Evolutionary conservation across 2,113 vertebrate genomes (phyloP), one percentile per base, ranked within the genome.

Genomic region (Noturus placidus): DNA sequence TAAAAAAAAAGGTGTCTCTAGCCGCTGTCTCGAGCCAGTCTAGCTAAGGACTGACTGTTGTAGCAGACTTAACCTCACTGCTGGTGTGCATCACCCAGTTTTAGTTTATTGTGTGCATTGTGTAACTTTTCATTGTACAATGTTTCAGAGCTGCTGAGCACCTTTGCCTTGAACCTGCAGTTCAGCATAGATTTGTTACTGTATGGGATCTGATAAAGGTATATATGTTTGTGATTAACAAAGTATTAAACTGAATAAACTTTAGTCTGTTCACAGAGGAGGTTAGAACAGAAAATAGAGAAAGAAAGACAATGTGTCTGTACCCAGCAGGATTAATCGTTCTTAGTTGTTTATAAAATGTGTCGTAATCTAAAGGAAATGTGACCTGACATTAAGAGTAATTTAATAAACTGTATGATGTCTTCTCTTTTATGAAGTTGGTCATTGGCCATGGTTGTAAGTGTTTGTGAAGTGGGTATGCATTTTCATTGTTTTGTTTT

Each of bases 1-100:
- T 97, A 92, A 93, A 93, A 92, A 93, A 93, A 94, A 94, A 89
- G 94, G 94, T 94, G 94, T 94, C 93, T 93, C 94, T 88, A 93
- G 91, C 91, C 90, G 35, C 82, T 30, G 90, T 86, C 93, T 92
- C 92, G 74, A 88, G 86, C 88, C 82, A 84, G 93, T 90, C 91
- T 92, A 93, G 93, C 93, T 93, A 92, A 90, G 92, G 86, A 90
- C 92, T 93, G 94, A 90, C 89, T 93, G 93, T 93, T 93, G 93
- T 94, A 91, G 91, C 84, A 93, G 94, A 93, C 94, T 90, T 93
- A 94, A 94, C 94, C 93, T 93, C 92, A 86, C 65, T 46, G 74
- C 87, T 90, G 85, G 72, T 89, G 88, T 91, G 88, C 93, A 87
- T 92, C 92, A 83, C 80, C 67, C 80, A 69, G n/a, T 80, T 93